Base-by-base conservation (phyloP, 2,113 vertebrate species). In the Hippocampus barbouri region DNA sequence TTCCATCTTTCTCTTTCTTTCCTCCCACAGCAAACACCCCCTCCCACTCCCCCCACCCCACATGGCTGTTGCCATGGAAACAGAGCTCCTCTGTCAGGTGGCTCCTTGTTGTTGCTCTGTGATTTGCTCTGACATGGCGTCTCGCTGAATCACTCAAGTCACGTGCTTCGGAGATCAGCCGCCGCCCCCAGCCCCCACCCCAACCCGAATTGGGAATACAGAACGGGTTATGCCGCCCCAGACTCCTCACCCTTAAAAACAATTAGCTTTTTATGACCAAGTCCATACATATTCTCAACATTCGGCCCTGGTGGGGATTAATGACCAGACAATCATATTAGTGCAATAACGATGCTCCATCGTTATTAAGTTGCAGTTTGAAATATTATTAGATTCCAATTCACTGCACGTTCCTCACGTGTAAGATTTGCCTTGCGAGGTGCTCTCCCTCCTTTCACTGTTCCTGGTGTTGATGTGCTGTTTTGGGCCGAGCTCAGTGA, bases 51-150 rank as follows among this genome's bases (percentile, higher is more conserved):
- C 38, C n/a, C 34, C 34, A 8, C 56, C 15, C 11, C 72, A 62
- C 68, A 20, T 70, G 75, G 66, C 45, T 69, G 88, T 92, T 85
- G 69, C 88, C 72, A 89, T 89, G 86, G 90, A 86, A 92, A 92
- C 90, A 83, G 79, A 43, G 73, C 85, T 89, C 76, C 82, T 84
- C 80, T 83, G 83, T 91, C 89, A 89, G 80, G 78, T 88, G 79
- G 73, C 73, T 79, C 57, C 77, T 77, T 74, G 80, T 79, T 73
- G 71, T 54, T 54, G 80, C 71, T 41, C 82, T 80, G 82, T 85
- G 85, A 90, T 89, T 86, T 77, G 79, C 82, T 82, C 76, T 76
- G 79, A 87, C 77, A 71, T 69, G 25, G 75, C 82, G 75, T 72
- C 63, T 66, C 63, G 63, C 70, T 89, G 85, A 89, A 77, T 89